phyloP scores from a whole-genome alignment of 2,888 invertebrate genomes.

The Electrophaes corylata region DNA sequence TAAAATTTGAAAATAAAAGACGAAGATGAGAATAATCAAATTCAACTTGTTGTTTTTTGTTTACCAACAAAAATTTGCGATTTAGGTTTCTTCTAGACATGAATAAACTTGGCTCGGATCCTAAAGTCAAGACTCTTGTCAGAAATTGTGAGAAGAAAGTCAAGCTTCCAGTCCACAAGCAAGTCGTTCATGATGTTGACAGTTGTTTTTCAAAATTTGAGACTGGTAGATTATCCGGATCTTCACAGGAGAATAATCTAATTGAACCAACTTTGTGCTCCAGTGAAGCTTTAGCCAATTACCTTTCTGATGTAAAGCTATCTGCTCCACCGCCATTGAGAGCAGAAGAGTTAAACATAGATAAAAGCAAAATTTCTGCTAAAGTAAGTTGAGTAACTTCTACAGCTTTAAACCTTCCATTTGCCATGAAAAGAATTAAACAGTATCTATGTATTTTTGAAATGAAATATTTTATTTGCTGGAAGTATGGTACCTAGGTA shows the following conservation, averaged over 20 bases:
- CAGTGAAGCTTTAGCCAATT: slow-evolving; percentile 67
- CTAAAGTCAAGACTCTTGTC: slow-evolving; percentile 70
- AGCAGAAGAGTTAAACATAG: slow-evolving; percentile 53
- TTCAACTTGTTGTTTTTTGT: no score
- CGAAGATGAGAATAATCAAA: no score
- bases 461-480: no score
- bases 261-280: slow-evolving; percentile 68
- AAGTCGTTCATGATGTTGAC: slow-evolving; percentile 54
- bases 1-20: no score
- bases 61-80: slow-evolving; percentile 1
- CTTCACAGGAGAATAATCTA: slow-evolving; percentile 52
- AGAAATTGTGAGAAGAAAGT: slow-evolving; percentile 65
- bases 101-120: slow-evolving; percentile 61
- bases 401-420: not conserved
- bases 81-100: slow-evolving; percentile 39
- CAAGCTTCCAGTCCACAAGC: slow-evolving; percentile 44
- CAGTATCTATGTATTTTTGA: no score
- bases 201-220: slow-evolving; percentile 46
- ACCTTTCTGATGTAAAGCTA: slow-evolving; percentile 61
- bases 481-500: no score
- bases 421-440: no score
- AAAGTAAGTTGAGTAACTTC: slow-evolving; percentile 52
- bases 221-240: slow-evolving; percentile 30
- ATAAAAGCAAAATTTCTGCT: slow-evolving; percentile 51
- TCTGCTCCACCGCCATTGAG: slow-evolving; percentile 45